A percentile compares a stretch with the other conserved stretches of the same genome.
Evolutionary conservation across 2,113 vertebrate genomes (phyloP).

Genomic region (Falcunculus frontatus): DNA sequence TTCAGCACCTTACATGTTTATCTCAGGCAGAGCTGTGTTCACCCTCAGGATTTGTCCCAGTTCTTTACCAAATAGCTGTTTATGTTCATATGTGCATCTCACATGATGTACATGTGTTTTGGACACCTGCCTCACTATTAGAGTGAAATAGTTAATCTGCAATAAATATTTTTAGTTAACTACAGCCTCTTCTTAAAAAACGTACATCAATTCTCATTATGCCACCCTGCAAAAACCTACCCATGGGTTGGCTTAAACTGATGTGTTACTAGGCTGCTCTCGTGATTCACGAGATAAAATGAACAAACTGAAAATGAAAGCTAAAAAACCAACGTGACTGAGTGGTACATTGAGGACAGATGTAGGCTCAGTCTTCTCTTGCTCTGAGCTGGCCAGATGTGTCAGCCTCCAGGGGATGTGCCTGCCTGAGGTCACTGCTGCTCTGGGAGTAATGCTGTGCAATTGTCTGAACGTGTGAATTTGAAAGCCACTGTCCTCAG

Average conservation of each 20-base stretch:
- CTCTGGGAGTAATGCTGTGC: neutral
- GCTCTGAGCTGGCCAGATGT: neutral
- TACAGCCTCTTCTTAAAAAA: neutral
- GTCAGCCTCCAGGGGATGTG: neutral
- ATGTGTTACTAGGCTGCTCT: neutral
- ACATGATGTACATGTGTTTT: accelerated
- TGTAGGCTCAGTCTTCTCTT: neutral
- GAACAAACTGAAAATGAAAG: neutral
- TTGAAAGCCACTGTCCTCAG: neutral
- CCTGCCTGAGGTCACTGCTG: neutral
- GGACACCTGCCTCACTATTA: neutral
- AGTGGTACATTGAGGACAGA: neutral
- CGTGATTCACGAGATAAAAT: neutral
- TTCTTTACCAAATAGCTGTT: neutral
- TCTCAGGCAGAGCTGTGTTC: neutral
- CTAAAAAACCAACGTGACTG: neutral
- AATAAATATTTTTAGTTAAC: neutral
- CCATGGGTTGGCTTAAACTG: neutral
- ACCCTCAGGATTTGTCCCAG: neutral
- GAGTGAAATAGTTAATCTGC: neutral
- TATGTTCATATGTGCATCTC: neutral
- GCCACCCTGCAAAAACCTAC: neutral
- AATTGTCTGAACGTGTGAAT: neutral
- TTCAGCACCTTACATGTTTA: neutral
- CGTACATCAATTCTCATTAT: neutral